Base-by-base conservation (phyloP, 2,888 invertebrate genomes). In the Rhorus exstirpatorius region DNA sequence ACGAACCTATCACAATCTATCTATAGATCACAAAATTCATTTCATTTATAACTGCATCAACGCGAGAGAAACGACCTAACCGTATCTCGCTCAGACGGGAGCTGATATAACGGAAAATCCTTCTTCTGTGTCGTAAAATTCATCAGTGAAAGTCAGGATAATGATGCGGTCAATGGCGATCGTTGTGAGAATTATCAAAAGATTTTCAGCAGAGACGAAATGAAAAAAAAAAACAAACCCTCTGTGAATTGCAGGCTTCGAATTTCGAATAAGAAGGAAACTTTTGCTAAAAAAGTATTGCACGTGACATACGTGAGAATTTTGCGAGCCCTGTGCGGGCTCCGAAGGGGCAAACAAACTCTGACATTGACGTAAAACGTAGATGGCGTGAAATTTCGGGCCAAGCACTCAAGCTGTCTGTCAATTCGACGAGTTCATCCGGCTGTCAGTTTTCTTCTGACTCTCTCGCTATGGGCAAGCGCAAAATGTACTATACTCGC, bases 361-460 rank as follows among this genome's bases (percentile, higher is more conserved):
- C 63, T 35, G 74, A 75, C 63, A 26, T 38, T 79, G 83, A 83
- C 76, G 81, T 68, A 46, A 6, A 21, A 58, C 26, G 19, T 67
- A 63, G 75, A 38, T 26, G 55, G 70, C n/a, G 41, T 49, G 51
- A 51, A n/a, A 55, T 60, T 51, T 49, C 51, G 53, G 55, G 21
- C 31, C 17, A 53, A 72, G 83, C 79, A 84, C 83, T 84, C 83
- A 72, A 81, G 72, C 78, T 72, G 83, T 76, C 81, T 71, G 76
- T 77, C 77, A 74, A 77, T 77, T 78, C 61, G 35, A 38, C 19
- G 63, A 38, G 68, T 81, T 77, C 68, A 2, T 2, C 3, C 72
- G 77, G 77, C 55, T 77, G 81, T 72, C 77, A 74, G 67, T 67
- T 77, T 55, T 61, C 35, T 61, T 26, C 35, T 17, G 61, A 17